phyloP scores from a whole-genome alignment of 2,113 vertebrate genomes.

The Poeciliopsis prolifica region DNA sequence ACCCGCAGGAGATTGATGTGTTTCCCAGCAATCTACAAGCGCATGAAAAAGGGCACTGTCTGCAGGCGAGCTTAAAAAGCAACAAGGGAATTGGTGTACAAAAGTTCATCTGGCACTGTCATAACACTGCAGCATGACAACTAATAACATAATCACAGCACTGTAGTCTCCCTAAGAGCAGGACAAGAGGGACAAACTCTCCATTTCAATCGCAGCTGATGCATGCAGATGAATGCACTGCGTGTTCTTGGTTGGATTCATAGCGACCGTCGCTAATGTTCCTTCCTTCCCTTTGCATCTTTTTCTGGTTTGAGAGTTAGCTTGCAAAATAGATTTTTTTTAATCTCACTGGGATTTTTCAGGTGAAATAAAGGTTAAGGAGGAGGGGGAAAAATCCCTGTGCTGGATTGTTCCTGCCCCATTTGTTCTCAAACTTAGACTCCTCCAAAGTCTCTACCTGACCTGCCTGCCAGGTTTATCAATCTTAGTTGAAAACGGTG shows the following conservation, averaged over 20 bases:
- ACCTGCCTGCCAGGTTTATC: too few relatives aligned
- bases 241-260: slow-evolving; percentile 24
- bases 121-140: slow-evolving; percentile 67
- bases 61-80: slow-evolving; percentile 73
- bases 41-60: slow-evolving; percentile 74
- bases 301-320: too few relatives aligned
- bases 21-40: slow-evolving; percentile 75
- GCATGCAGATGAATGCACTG: slow-evolving; percentile 17
- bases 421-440: too few relatives aligned
- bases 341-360: too few relatives aligned
- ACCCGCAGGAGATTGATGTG: slow-evolving; percentile 76
- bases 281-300: too few relatives aligned
- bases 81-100: slow-evolving; percentile 71
- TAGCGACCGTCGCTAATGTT: background rate
- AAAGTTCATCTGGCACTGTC: slow-evolving; percentile 74
- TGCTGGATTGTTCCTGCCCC: too few relatives aligned
- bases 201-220: slow-evolving; percentile 22
- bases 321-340: too few relatives aligned
- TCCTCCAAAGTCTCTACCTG: too few relatives aligned
- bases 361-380: too few relatives aligned
- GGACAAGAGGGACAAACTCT: slow-evolving; percentile 11
- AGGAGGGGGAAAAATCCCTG: too few relatives aligned
- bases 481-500: too few relatives aligned
- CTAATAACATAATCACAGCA: slow-evolving; percentile 63
- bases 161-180: slow-evolving; percentile 11